Evolutionary conservation across 2,888 invertebrate species (phyloP).

Genomic region (Prosapia bicincta): DNA sequence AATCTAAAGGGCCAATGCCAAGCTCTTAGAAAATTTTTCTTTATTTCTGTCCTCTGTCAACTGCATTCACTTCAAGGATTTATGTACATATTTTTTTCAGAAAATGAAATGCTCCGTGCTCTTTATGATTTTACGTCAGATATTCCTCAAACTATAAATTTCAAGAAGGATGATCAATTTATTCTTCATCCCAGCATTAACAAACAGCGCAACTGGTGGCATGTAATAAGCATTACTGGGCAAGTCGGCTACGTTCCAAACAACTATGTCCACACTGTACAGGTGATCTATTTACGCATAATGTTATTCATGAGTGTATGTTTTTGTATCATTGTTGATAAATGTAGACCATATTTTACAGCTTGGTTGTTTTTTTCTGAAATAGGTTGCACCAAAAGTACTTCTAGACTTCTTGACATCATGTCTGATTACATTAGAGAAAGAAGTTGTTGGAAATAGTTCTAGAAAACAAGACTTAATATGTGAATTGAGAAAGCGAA

Average conservation of each 20-base stretch:
- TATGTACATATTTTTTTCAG: conserved; percentile 15
- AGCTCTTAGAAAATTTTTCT: too few species aligned
- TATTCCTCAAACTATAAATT: conserved; percentile 77
- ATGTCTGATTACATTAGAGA: conserved; percentile 56
- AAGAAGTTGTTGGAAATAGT: conserved; percentile 34
- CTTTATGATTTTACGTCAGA: conserved; percentile 82
- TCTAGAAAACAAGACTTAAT: conserved; percentile 20
- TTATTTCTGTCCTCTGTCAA: too few species aligned
- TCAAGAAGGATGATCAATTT: conserved; percentile 75
- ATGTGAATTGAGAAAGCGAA: conserved; percentile 9
- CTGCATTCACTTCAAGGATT: too few species aligned
- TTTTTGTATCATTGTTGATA: too few species aligned
- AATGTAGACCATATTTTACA: too few species aligned
- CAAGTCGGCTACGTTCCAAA: conserved; percentile 82
- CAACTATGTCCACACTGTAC: conserved; percentile 76
- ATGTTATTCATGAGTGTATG: too few species aligned
- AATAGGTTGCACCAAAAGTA: conserved; percentile 55
- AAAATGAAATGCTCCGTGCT: conserved; percentile 71
- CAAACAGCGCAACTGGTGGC: conserved; percentile 85
- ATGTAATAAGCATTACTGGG: conserved; percentile 77
- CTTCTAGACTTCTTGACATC: conserved; percentile 68
- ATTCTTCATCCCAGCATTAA: conserved; percentile 73
- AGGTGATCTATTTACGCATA: conserved; percentile 62
- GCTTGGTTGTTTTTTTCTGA: too few species aligned
- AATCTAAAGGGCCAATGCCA: too few species aligned